Base-by-base conservation (phyloP, 2,797 vertebrate species). In the Danio jaintianensis region DNA sequence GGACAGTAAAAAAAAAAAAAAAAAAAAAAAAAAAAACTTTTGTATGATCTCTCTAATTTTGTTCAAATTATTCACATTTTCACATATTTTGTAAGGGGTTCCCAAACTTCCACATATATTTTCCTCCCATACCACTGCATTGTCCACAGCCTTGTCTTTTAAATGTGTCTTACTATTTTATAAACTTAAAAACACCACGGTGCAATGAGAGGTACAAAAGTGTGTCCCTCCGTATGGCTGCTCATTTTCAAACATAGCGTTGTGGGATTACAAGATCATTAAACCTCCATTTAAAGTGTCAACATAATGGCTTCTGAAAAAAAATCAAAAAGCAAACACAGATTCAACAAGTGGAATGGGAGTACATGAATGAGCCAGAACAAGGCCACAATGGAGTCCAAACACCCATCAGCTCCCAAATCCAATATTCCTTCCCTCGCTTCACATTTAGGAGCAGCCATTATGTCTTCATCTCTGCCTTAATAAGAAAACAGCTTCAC, bases 251-350 rank as follows among this genome's bases (percentile, higher is more conserved):
- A 68, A 45, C 53, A 68, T 40, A 45, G 53, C 29, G 29, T 22
- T 78, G 16, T 59, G 75, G 75, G 43, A 69, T 58, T 66, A 52
- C n/a, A 48, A 40, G 18, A 78, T 70, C 76, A 78, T 79, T 79
- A 70, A 79, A 70, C 9, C 18, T 42, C 76, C 45, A 79, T 79
- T 79, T 79, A 70, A 12, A 29, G 13, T 69, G 53, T 79, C 67
- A 70, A 70, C 66, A 52, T 70, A 70, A 70, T 69, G 55, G 18
- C 76, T 22, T 70, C 4, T 15, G 66, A 29, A 29, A 29, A 29
- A 29, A 29, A 29, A 29, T n/a, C 29, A 11, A 52, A 75, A 78
- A 52, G 18, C 42, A 59, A 78, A 61, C 76, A 43, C 29, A 69
- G 8, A 68, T 58, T 38, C 58, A 68, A 68, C 52, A 68, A 42